These are phyloP conservation scores for Caretta caretta DNA, from an alignment of 2,113 vertebrate genomes.

Conservation along the genomic window DNA sequence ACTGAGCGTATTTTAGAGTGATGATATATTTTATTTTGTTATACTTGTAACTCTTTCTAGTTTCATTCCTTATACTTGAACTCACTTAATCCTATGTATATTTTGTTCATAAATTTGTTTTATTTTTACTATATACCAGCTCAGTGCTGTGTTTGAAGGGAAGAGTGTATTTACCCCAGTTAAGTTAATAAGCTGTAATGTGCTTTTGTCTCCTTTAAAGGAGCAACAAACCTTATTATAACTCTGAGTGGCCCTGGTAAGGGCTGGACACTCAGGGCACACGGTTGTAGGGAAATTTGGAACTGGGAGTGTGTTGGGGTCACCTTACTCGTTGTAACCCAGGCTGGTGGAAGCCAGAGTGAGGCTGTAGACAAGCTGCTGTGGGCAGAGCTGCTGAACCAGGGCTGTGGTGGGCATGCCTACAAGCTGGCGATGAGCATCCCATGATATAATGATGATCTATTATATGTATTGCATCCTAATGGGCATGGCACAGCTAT, in stretches of 20 bases:
- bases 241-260: not conserved
- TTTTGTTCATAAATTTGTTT: not conserved
- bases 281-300: not conserved
- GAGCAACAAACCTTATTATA: not conserved
- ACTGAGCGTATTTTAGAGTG: not conserved
- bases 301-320: not conserved
- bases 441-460: not conserved
- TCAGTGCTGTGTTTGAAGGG: not conserved
- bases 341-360: not conserved
- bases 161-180: not conserved
- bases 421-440: not conserved
- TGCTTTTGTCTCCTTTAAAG: not conserved
- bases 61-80: not conserved
- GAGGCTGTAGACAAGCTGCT: not conserved
- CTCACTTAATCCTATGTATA: not conserved
- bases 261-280: too few species aligned
- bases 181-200: not conserved
- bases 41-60: not conserved
- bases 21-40: not conserved
- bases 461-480: not conserved
- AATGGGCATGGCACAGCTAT: slow-evolving; percentile 36
- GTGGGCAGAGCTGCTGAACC: not conserved
- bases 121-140: not conserved
- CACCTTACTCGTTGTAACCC: not conserved
- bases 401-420: not conserved